These are phyloP conservation scores for Prunella strophiata DNA, from an alignment of 2,797 vertebrate genomes.

Conservation along the genomic window DNA sequence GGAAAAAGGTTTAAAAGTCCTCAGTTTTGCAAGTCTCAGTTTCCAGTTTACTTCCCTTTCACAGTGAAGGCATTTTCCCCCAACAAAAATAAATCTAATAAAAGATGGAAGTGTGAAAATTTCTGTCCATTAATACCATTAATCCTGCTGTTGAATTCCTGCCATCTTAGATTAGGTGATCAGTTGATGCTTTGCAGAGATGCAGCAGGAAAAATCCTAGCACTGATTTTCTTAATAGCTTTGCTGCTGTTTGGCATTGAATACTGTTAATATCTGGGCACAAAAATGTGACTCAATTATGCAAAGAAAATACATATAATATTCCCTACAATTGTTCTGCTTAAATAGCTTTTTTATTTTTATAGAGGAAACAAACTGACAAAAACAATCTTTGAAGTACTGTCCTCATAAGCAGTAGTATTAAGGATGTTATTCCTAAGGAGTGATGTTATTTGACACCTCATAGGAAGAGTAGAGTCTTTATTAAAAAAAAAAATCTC, in stretches of 20 bases:
- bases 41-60: not conserved
- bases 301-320: not conserved
- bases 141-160: not conserved
- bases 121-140: not conserved
- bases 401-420: not conserved
- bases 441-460: not conserved
- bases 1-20: not conserved
- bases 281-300: not conserved
- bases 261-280: not conserved
- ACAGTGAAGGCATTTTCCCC: not conserved
- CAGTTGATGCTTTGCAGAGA: not conserved
- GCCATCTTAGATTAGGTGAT: not conserved
- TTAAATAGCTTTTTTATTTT: not conserved
- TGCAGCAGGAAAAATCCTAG: not conserved
- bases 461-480: not conserved
- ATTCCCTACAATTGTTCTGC: not conserved
- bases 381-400: not conserved
- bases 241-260: not conserved
- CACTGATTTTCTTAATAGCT: not conserved
- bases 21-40: not conserved
- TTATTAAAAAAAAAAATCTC: not conserved
- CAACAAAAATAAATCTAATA: not conserved
- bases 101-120: not conserved
- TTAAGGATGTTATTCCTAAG: not conserved
- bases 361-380: not conserved